Evolutionary conservation across 1,140 invertebrate species (phyloP).

Genomic region (Coptotermes formosanus): DNA sequence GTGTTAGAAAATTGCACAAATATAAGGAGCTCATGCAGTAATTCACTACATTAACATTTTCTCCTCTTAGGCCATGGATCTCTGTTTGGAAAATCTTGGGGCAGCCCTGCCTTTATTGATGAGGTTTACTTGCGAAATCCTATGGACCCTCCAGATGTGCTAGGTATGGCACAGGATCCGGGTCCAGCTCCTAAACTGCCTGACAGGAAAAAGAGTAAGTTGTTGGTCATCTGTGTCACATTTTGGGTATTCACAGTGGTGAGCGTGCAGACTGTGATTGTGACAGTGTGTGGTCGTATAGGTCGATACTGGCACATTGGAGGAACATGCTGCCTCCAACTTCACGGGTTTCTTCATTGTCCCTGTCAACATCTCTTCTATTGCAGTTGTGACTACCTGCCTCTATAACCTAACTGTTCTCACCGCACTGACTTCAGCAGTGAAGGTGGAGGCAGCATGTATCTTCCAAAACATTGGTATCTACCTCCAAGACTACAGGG

Average conservation of each 20-base stretch:
- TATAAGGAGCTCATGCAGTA: background rate
- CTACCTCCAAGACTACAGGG: too few species aligned
- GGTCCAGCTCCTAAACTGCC: conserved; percentile 40
- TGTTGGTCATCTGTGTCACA: background rate
- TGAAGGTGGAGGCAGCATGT: too few species aligned
- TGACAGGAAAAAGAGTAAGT: conserved; percentile 36
- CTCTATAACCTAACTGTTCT: too few species aligned
- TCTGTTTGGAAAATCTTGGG: conserved; percentile 80
- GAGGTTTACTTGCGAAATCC: conserved; percentile 80
- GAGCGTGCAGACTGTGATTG: background rate
- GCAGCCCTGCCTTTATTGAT: conserved; percentile 77
- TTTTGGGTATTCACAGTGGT: background rate
- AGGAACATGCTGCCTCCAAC: too few species aligned
- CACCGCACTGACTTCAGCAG: too few species aligned
- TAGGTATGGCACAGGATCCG: conserved; percentile 51
- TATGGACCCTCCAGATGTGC: conserved; percentile 76
- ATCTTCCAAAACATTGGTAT: too few species aligned
- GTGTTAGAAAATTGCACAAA: background rate
- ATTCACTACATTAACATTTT: conserved; percentile 28
- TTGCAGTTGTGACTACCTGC: too few species aligned
- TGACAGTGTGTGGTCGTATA: background rate
- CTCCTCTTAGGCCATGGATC: conserved; percentile 60
- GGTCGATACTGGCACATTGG: too few species aligned
- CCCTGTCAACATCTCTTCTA: too few species aligned
- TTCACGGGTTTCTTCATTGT: too few species aligned